A percentile compares a stretch with the other conserved stretches of the same genome.
Conservation (phyloP, 2,797 vertebrate species). For the Halcyon chelicuti region DNA sequence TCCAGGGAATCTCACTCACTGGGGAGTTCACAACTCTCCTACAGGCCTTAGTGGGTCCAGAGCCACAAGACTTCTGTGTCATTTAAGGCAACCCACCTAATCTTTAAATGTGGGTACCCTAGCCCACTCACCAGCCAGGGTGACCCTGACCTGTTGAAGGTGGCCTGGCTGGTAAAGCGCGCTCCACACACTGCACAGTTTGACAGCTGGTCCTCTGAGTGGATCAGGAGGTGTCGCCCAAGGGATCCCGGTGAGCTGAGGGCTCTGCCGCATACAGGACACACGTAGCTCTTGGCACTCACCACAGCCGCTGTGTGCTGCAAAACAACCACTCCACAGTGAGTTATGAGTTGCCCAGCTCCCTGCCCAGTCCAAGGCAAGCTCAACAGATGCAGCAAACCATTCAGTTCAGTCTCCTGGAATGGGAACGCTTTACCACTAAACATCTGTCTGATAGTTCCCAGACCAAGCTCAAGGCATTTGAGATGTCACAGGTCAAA, state of each 20-base stretch:
- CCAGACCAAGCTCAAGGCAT: background rate
- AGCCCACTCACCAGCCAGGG: background rate
- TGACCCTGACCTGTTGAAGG: slow-evolving; percentile 90
- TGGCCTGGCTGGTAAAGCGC: slow-evolving; percentile 93
- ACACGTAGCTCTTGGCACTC: slow-evolving; percentile 94
- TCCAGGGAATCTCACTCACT: background rate
- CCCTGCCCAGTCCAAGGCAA: background rate
- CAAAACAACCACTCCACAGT: slow-evolving; percentile 43
- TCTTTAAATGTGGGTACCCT: background rate
- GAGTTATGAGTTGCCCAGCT: background rate
- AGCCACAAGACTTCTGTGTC: background rate
- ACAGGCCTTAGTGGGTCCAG: background rate
- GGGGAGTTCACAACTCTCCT: background rate
- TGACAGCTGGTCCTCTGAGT: slow-evolving; percentile 96
- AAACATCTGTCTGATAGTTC: background rate
- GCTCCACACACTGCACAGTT: slow-evolving; percentile 97
- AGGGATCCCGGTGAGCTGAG: slow-evolving; percentile 96
- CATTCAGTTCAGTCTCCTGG: background rate
- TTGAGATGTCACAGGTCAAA: background rate
- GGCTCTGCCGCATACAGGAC: slow-evolving; percentile 95
- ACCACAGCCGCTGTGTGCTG: slow-evolving; percentile 94
- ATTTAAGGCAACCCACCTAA: background rate
- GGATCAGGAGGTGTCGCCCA: slow-evolving; percentile 96
- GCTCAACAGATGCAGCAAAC: background rate
- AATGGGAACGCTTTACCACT: background rate